Evolutionary conservation across 2,888 invertebrate species (phyloP), one percentile per base, ranked within the genome.

Genomic region (Drosophila rubida): DNA sequence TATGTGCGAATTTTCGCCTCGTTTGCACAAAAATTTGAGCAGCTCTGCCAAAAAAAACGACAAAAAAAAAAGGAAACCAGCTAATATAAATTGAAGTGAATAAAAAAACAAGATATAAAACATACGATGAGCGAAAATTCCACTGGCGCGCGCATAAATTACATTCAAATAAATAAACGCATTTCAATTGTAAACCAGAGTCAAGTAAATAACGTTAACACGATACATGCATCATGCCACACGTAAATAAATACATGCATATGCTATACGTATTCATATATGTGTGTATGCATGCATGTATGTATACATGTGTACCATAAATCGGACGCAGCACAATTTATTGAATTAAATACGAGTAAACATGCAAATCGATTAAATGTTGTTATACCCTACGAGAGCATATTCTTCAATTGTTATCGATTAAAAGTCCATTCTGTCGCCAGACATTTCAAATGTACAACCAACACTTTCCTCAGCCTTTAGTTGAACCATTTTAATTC

Each of bases 151-250:
- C 68, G 64, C 53, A 75, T 65, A 78, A 67, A 67, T 80, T 73
- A 57, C 50, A 64, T 65, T 78, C 64, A 70, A 69, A 64, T 67
- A 78, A 78, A 80, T 76, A 74, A 80, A 71, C 67, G 78, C 74
- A 78, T 77, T 67, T 58, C 54, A 67, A 65, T 75, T 69, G 70
- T 75, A 64, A 69, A 58, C 61, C 59, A 64, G 50, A 50, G 58
- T 44, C 42, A 23, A 46, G 53, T 64, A 62, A 72, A 62, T 68
- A 60, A 54, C 67, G 55, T 58, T 64, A 67, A 53, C 11, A 61
- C 64, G 67, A 70, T 62, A 48, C 62, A 37, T 58, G 32, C 58
- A 62, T 54, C 53, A 69, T 48, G 63, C 59, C 50, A 50, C 59
- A 48, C 22, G 41, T 54, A 48, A 19, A 62, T 49, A 53, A 30